Conservation (phyloP, 2,113 vertebrate species). For the Maccullochella peelii region DNA sequence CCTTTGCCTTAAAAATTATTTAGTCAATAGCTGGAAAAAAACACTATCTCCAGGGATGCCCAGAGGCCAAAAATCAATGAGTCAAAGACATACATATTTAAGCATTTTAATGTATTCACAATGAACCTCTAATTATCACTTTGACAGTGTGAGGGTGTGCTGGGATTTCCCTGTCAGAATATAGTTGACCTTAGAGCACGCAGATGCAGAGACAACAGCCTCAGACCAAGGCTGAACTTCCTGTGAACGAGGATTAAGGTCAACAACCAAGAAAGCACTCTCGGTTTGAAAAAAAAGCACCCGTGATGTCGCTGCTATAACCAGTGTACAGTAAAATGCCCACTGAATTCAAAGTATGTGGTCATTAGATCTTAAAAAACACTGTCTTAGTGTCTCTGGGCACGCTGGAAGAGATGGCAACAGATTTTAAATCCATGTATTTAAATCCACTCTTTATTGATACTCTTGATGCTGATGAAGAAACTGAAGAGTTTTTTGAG, state of each 20-base stretch:
- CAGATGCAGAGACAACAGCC: conserved; percentile 40
- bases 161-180: conserved; percentile 58
- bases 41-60: not conserved
- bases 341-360: conserved; percentile 3
- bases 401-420: not conserved
- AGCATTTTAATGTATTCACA: conserved; percentile 33
- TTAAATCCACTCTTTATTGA: not conserved
- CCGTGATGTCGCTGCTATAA: conserved; percentile 6
- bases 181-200: conserved; percentile 52
- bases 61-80: conserved; percentile 31
- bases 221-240: conserved; percentile 48
- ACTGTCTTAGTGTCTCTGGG: not conserved
- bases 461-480: not conserved
- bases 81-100: conserved; percentile 20
- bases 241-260: conserved; percentile 74
- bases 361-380: not conserved
- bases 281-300: conserved; percentile 34
- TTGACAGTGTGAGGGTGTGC: conserved; percentile 15
- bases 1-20: not conserved
- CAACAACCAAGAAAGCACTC: conserved; percentile 66
- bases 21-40: not conserved
- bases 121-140: conserved; percentile 36
- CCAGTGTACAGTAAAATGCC: not conserved
- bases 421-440: not conserved
- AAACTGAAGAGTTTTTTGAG: too few relatives aligned